These are phyloP conservation scores for Brachyptera putata DNA, from an alignment of 2,888 invertebrate species.

Conservation along the genomic window DNA sequence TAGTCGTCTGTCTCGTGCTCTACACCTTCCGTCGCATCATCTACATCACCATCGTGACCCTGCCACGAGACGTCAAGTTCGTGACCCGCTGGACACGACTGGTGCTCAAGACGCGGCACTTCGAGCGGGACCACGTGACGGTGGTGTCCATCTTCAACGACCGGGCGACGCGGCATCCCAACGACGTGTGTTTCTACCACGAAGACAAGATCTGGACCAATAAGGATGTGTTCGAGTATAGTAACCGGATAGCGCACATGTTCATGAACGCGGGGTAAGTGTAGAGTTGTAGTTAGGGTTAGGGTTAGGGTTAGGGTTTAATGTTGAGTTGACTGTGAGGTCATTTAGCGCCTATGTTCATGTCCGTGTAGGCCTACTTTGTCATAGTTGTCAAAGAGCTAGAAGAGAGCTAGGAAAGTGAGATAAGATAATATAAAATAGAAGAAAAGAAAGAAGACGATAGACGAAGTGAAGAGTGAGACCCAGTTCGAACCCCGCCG, in stretches of 20 bases:
- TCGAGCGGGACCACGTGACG: slow-evolving; percentile 55
- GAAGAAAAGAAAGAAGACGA: no score
- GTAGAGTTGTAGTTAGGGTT: no score
- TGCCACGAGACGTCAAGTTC: slow-evolving; percentile 45
- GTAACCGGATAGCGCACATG: slow-evolving; percentile 59
- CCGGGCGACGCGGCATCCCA: slow-evolving; percentile 55
- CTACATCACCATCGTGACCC: not conserved
- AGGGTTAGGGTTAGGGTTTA: no score
- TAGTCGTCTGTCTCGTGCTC: no score
- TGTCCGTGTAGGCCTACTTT: no score
- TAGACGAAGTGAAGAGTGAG: no score
- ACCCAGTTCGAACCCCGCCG: no score
- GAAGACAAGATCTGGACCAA: slow-evolving; percentile 66
- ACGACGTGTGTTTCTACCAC: slow-evolving; percentile 62
- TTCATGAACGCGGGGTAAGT: slow-evolving; percentile 56
- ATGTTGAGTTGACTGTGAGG: no score
- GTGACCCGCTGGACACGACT: slow-evolving; percentile 54
- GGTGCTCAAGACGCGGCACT: slow-evolving; percentile 50
- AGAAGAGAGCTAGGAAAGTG: no score
- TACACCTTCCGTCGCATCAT: not conserved
- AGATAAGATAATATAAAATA: no score
- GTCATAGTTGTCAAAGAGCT: no score
- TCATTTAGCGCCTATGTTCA: no score
- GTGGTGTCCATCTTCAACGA: slow-evolving; percentile 59
- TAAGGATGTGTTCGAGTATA: slow-evolving; percentile 60